phyloP scores from a whole-genome alignment of 2,113 vertebrate genomes.

The Papio anubis region DNA sequence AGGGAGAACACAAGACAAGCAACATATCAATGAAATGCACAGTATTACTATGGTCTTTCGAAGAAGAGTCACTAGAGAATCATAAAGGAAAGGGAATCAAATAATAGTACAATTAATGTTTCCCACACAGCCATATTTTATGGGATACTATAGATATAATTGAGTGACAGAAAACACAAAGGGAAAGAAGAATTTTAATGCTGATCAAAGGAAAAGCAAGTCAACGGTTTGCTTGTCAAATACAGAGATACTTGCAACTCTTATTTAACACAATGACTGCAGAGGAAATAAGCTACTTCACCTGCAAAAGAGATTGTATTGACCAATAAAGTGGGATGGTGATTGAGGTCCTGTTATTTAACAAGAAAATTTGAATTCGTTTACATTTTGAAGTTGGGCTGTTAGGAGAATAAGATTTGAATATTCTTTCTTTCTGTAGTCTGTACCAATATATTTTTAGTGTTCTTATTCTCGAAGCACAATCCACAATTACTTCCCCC shows the following conservation, averaged over 20 bases:
- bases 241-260: neutral
- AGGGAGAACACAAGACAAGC: slow-evolving; percentile 43
- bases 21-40: slow-evolving; percentile 2
- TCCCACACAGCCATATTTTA: neutral
- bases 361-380: neutral
- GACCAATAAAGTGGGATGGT: neutral
- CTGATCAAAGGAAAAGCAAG: slow-evolving; percentile 2
- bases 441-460: neutral
- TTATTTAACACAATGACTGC: neutral
- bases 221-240: neutral
- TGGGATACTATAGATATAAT: slow-evolving; percentile 23
- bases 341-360: neutral
- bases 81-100: slow-evolving; percentile 65
- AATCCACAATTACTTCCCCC: neutral
- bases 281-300: neutral
- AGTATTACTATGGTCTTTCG: neutral
- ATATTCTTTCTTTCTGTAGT: neutral
- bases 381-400: neutral
- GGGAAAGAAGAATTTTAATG: slow-evolving; percentile 49
- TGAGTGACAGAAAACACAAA: slow-evolving; percentile 39
- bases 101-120: slow-evolving; percentile 61
- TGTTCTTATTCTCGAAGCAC: neutral
- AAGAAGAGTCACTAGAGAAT: slow-evolving; percentile 56
- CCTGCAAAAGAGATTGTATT: neutral
- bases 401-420: neutral